Percentiles rank a stretch among this genome's conserved stretches.
These are phyloP conservation scores for Noctilio leporinus DNA, from an alignment of 2,113 vertebrate species.

Conservation along the genomic window DNA sequence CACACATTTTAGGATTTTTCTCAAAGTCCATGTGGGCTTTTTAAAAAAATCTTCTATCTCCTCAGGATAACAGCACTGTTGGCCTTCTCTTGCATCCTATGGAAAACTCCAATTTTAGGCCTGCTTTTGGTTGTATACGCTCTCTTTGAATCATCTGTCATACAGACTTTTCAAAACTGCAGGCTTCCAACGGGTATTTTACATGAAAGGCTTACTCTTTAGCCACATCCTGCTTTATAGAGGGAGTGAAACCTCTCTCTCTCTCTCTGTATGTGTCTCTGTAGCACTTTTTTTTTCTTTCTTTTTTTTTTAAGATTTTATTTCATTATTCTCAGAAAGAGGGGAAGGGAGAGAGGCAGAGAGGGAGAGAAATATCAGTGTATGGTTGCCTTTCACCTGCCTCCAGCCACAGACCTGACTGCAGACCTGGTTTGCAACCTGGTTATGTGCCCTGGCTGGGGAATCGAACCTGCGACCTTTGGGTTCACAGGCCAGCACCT, in stretches of 20 bases:
- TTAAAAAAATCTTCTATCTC: not conserved
- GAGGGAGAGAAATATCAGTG: too few species aligned
- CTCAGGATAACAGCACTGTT: not conserved
- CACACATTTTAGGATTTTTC: not conserved
- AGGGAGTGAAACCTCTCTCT: not conserved
- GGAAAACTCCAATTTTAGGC: not conserved
- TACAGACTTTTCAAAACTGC: not conserved
- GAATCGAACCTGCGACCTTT: too few species aligned
- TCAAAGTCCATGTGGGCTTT: not conserved
- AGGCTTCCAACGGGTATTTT: not conserved
- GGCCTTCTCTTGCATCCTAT: not conserved
- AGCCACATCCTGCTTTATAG: conserved; percentile 52
- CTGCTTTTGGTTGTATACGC: not conserved
- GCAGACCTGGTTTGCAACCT: too few species aligned
- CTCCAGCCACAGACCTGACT: too few species aligned
- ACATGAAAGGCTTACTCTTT: not conserved
- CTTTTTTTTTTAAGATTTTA: too few species aligned
- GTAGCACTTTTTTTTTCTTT: too few species aligned
- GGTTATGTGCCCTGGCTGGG: too few species aligned
- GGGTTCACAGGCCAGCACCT: too few species aligned
- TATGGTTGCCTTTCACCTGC: too few species aligned
- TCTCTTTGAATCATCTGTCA: not conserved
- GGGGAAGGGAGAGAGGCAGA: too few species aligned
- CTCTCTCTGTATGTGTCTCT: too few species aligned
- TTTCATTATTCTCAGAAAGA: too few species aligned